These are phyloP conservation scores for Drosophila suzukii DNA, from an alignment of 1,140 invertebrate genomes.

Conservation along the genomic window DNA sequence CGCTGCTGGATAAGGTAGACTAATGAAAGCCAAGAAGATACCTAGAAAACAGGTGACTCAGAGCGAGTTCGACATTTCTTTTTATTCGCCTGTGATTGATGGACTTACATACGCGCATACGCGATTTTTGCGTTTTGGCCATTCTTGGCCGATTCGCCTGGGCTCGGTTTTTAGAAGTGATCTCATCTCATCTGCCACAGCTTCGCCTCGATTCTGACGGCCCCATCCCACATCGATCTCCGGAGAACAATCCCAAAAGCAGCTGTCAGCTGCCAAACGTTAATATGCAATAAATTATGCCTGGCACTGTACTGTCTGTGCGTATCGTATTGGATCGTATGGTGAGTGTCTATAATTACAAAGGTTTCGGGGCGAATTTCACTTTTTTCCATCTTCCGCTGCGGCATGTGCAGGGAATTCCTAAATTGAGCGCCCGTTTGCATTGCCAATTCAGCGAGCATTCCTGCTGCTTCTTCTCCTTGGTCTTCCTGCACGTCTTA, in stretches of 20 bases:
- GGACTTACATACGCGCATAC: conserved; percentile 66
- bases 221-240: conserved; percentile 64
- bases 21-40: conserved; percentile 40
- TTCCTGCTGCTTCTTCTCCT: conserved; percentile 15
- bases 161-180: conserved; percentile 65
- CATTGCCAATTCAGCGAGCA: conserved; percentile 48
- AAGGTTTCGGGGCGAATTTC: conserved; percentile 41
- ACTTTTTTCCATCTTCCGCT: conserved; percentile 41
- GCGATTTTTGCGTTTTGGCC: conserved; percentile 43
- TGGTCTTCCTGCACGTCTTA: conserved; percentile 14
- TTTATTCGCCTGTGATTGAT: conserved; percentile 65
- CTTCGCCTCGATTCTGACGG: conserved; percentile 22
- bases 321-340: neutral
- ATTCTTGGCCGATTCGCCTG: conserved; percentile 23
- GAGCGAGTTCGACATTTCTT: conserved; percentile 35
- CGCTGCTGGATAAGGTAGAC: conserved; percentile 41
- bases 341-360: conserved; percentile 38
- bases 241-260: conserved; percentile 48
- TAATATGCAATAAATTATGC: conserved; percentile 48
- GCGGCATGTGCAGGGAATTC: conserved; percentile 44
- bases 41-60: conserved; percentile 47
- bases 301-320: conserved; percentile 1
- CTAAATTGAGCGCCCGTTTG: conserved; percentile 24
- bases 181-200: conserved; percentile 57
- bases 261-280: conserved; percentile 31